These are phyloP conservation scores for Drosophila pseudotalamancana DNA, from an alignment of 2,888 invertebrate species.

Conservation along the genomic window DNA sequence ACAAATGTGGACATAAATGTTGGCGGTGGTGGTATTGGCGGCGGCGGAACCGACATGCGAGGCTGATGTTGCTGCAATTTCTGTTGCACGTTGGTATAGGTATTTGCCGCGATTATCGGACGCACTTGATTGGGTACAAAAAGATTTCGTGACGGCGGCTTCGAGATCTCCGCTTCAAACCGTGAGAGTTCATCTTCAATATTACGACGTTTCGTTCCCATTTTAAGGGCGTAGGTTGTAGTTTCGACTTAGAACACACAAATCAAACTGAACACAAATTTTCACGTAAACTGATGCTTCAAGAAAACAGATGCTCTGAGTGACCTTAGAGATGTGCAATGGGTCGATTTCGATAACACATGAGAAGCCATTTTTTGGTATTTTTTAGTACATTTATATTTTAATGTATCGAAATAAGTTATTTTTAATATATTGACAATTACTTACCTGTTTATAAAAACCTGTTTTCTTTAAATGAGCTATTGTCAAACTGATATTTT, in stretches of 20 bases:
- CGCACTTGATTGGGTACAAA: constrained; percentile 86
- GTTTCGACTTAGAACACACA: not conserved
- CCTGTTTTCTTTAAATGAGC: not conserved
- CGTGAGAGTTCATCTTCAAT: constrained; percentile 97
- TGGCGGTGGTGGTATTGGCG: constrained; percentile 83
- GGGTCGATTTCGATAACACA: not conserved
- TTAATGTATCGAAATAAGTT: not conserved
- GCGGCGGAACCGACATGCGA: constrained; percentile 80
- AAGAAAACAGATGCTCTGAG: constrained; percentile 42
- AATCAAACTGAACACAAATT: constrained; percentile 9
- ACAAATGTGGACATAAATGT: constrained; percentile 84
- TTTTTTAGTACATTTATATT: not conserved
- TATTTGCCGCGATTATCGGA: constrained; percentile 89
- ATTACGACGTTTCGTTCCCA: constrained; percentile 85
- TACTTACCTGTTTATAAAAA: not conserved
- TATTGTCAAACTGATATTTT: not conserved
- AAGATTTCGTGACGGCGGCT: constrained; percentile 80
- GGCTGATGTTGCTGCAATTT: constrained; percentile 86
- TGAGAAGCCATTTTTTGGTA: no score
- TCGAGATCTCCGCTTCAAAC: constrained; percentile 94
- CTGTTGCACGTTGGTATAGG: constrained; percentile 89
- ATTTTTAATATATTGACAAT: not conserved
- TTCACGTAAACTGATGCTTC: constrained; percentile 26
- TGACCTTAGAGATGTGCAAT: not conserved
- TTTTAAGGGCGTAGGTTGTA: constrained; percentile 24